Base-by-base conservation (phyloP, 2,113 vertebrate species). In the Daphoenositta chrysoptera region DNA sequence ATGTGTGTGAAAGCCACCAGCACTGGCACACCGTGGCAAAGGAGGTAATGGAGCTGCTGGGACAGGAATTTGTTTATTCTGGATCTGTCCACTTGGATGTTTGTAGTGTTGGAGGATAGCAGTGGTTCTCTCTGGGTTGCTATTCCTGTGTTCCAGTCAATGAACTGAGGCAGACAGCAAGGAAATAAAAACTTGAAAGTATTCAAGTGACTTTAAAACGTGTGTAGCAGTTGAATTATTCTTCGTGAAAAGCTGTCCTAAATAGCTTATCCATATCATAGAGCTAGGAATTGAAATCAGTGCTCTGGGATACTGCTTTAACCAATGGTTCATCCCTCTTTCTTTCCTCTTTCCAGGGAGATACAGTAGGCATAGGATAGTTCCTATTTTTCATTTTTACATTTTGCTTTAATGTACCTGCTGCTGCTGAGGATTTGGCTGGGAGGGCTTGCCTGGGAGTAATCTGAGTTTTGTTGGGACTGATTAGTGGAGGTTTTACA, bases 1-100 rank as follows among this genome's bases (percentile, higher is more conserved):
- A 99, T 26, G 98, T 98, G 90, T 99, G 99, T n/a, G 98, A 99
- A 77, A 99, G 98, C 93, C 98, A 99, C 60, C 99, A 99, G 97
- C 98, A 99, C 95, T 99, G 99, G 99, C 98, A 99, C 84, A 97
- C 97, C 0, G 98, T 99, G 48, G 99, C 99, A 69, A 99, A 98
- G 97, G 99, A 99, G 99, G 99, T 99, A 97, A 98, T 13, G 10
- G 17, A 39, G 40, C 56, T 6, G 4, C 69, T 27, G 8, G 18
- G 54, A 39, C 35, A 15, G 48, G 28, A 35, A 2, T 26, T 60
- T 33, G 3, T 15, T 70, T 54, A 1, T 28, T 33, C 31, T 51
- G 70, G 22, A 7, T 84, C 35, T 35, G 22, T 72, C 39, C 13
- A 1, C 15, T 72, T 61, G n/a, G 48, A 2, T 48, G 48, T 35